Evolutionary conservation across 2,797 vertebrate species (phyloP).

Genomic region (Clarias laeviceps): DNA sequence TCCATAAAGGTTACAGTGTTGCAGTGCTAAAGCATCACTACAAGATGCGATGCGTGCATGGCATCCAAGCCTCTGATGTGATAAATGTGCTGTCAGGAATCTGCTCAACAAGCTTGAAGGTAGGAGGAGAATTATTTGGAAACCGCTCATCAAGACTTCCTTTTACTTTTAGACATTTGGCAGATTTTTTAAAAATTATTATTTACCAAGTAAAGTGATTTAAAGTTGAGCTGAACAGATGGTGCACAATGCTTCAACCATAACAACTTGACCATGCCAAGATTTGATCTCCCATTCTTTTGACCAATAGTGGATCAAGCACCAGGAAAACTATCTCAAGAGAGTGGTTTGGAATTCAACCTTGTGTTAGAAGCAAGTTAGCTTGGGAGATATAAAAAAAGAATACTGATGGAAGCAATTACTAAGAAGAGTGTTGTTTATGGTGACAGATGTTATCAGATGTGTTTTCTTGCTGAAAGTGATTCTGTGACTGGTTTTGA

Average conservation of each 20-base stretch:
- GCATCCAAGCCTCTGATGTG: slow-evolving; percentile 30
- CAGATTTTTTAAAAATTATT: neutral
- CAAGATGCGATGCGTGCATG: slow-evolving; percentile 20
- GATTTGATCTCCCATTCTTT: neutral
- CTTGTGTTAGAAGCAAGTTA: no score
- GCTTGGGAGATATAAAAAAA: no score
- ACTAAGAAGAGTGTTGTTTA: no score
- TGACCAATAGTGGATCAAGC: neutral
- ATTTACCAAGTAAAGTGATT: neutral
- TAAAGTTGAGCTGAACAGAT: neutral
- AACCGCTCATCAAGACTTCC: neutral
- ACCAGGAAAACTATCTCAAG: neutral
- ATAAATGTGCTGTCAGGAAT: slow-evolving; percentile 42
- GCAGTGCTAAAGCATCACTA: slow-evolving; percentile 43
- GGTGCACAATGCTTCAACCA: neutral
- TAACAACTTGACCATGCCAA: neutral
- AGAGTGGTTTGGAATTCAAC: no score
- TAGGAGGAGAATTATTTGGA: slow-evolving; percentile 27
- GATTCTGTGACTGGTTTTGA: no score
- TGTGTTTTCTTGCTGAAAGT: no score
- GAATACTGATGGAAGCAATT: no score
- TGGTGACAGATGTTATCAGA: no score
- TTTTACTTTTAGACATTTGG: neutral
- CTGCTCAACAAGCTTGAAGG: slow-evolving; percentile 29
- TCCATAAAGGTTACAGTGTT: slow-evolving; percentile 48